Evolutionary conservation across 2,797 vertebrate species (phyloP).

Genomic region (Sylvia borin): DNA sequence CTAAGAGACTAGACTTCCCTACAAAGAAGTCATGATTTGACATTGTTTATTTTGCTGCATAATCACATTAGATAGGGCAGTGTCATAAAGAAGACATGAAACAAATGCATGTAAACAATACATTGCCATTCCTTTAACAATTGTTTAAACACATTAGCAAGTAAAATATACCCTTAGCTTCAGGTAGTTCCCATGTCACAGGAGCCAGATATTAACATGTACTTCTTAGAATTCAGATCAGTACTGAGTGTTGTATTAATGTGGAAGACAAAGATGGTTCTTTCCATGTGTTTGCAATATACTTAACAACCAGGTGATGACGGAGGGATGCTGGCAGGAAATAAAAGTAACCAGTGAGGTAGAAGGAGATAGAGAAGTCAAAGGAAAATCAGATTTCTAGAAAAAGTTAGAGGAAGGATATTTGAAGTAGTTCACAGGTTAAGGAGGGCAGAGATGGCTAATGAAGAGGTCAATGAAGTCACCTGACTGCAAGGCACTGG

Average conservation of each 20-base stretch:
- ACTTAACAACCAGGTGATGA: not conserved
- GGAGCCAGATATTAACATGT: not conserved
- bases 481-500: not conserved
- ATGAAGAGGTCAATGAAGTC: slow-evolving; percentile 1
- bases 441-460: not conserved
- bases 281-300: not conserved
- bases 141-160: slow-evolving; percentile 9
- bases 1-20: slow-evolving; percentile 18
- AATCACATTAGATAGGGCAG: slow-evolving; percentile 6
- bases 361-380: not conserved
- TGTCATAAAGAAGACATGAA: not conserved
- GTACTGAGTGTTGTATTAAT: not conserved
- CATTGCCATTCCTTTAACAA: not conserved
- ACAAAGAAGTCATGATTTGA: slow-evolving; percentile 21
- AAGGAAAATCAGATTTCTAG: not conserved
- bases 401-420: not conserved
- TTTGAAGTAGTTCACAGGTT: not conserved
- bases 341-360: not conserved
- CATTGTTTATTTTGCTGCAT: slow-evolving; percentile 23
- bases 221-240: not conserved
- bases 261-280: not conserved
- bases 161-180: not conserved
- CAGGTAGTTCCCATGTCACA: not conserved
- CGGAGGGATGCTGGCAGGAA: not conserved
- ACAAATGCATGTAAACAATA: not conserved